phyloP scores from a whole-genome alignment of 30 jellyfish, hydroid and myxozoan species.

The Sanderia malayensis region DNA sequence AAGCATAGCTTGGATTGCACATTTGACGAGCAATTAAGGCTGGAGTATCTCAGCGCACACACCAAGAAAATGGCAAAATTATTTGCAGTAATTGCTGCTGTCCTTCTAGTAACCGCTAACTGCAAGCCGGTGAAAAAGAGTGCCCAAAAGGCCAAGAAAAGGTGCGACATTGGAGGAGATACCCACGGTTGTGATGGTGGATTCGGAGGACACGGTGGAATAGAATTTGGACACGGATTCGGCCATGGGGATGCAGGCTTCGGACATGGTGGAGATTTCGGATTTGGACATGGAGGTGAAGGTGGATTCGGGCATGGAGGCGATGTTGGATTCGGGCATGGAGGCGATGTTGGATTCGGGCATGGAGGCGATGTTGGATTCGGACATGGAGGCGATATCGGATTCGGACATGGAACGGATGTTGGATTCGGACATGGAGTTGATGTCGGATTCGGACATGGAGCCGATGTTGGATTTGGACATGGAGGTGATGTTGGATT shows the following conservation, averaged over 20 bases:
- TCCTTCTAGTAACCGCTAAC: conserved; percentile 38
- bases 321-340: conserved; percentile 15
- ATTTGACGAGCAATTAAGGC: no score
- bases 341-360: conserved; percentile 44
- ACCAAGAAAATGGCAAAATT: conserved; percentile 29
- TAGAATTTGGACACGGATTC: conserved; percentile 14
- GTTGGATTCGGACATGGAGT: conserved; percentile 14
- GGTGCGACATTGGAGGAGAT: conserved; percentile 61
- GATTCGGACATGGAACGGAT: conserved; percentile 27
- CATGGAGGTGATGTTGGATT: conserved; percentile 38
- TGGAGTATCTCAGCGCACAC: no score
- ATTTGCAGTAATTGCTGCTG: conserved; percentile 40
- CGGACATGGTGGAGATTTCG: no score
- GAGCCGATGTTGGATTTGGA: conserved; percentile 25
- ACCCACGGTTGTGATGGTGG: conserved; percentile 39
- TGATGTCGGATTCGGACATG: conserved; percentile 43
- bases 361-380: conserved; percentile 23
- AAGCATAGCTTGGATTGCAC: no score
- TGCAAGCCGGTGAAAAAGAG: conserved; percentile 34
- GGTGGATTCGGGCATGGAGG: conserved; percentile 9
- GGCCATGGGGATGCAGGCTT: conserved; percentile 46
- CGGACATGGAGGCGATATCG: no score
- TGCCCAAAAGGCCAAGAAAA: conserved; percentile 18
- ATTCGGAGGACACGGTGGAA: conserved; percentile 19
- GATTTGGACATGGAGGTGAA: conserved; percentile 16